These are phyloP conservation scores for Pardalotus punctatus DNA, from an alignment of 2,113 vertebrate genomes.

Conservation along the genomic window DNA sequence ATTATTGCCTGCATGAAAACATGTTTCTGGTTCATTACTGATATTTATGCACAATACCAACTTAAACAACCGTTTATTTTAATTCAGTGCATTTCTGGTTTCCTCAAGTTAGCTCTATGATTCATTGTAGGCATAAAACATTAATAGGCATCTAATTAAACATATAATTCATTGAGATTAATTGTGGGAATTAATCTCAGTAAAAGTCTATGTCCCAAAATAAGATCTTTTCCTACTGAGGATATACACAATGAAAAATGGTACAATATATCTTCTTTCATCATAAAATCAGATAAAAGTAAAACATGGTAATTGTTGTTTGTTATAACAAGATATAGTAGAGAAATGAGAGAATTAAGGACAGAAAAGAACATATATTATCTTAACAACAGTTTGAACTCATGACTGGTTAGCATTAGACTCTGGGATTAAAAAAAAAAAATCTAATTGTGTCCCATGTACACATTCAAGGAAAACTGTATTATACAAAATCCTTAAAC, in stretches of 20 bases:
- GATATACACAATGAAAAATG: not conserved
- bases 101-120: conserved; percentile 30
- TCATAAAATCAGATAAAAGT: conserved; percentile 8
- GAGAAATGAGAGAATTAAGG: conserved; percentile 4
- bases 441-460: not conserved
- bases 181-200: conserved; percentile 47
- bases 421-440: not conserved
- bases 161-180: conserved; percentile 56
- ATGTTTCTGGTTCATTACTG: not conserved
- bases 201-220: conserved; percentile 24
- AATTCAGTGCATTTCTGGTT: conserved; percentile 1
- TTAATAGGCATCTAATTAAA: conserved; percentile 63
- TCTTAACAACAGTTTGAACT: not conserved
- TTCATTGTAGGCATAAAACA: conserved; percentile 39
- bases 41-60: not conserved
- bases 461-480: not conserved
- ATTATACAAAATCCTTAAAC: not conserved
- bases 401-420: not conserved
- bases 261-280: not conserved
- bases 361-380: not conserved
- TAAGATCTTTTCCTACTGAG: not conserved
- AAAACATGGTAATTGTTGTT: conserved; percentile 41
- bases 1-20: not conserved
- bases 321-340: not conserved
- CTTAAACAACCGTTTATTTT: not conserved